These are phyloP conservation scores for Vanessa cardui DNA, from an alignment of 2,888 invertebrate genomes.

Conservation along the genomic window DNA sequence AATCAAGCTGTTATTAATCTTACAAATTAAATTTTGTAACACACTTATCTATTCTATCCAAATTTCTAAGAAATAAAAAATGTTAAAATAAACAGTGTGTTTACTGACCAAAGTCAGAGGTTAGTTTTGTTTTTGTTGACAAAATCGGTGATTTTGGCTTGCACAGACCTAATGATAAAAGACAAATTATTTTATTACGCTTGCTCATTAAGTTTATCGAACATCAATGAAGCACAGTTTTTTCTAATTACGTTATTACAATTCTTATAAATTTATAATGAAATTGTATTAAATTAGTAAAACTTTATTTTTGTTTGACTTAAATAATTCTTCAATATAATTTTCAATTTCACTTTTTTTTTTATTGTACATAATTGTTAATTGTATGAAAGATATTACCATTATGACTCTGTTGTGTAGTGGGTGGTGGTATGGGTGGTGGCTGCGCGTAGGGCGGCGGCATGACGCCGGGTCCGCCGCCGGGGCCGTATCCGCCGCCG, in stretches of 20 bases:
- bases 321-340: no score
- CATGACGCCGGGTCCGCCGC: slow-evolving; percentile 53
- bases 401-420: slow-evolving; percentile 39
- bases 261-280: no score
- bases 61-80: neutral
- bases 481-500: slow-evolving; percentile 63
- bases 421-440: slow-evolving; percentile 49
- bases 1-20: no score
- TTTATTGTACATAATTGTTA: neutral
- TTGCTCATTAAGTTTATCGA: no score
- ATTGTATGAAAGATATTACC: slow-evolving; percentile 18
- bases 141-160: slow-evolving; percentile 50
- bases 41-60: neutral
- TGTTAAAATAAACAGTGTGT: neutral
- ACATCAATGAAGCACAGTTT: neutral
- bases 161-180: slow-evolving; percentile 50
- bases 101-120: slow-evolving; percentile 53
- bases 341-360: no score
- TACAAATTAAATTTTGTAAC: no score
- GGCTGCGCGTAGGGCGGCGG: slow-evolving; percentile 61
- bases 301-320: no score
- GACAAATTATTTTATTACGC: slow-evolving; percentile 15
- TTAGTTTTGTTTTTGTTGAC: slow-evolving; percentile 47
- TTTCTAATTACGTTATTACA: no score
- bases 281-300: no score